Evolutionary conservation across 1,140 invertebrate species (phyloP).

Genomic region (Eueides isabella): DNA sequence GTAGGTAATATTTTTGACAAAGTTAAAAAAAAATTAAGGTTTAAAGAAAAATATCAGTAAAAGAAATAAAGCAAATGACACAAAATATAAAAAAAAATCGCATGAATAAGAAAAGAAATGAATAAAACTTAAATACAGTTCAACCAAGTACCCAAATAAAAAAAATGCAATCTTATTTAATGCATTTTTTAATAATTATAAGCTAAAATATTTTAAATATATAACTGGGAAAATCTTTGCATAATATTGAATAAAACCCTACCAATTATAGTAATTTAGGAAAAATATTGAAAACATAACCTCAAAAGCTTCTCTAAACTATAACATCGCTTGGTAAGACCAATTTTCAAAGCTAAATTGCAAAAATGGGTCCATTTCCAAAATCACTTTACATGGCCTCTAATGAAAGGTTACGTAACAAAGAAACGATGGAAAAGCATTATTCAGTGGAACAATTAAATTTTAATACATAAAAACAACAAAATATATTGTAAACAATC

Average conservation of each 20-base stretch:
- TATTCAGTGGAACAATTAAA: constrained; percentile 81
- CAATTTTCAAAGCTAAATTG: constrained; percentile 86
- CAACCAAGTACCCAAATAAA: constrained; percentile 3
- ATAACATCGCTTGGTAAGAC: constrained; percentile 54
- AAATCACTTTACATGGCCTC: constrained; percentile 80
- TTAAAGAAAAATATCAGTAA: not conserved
- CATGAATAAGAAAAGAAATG: not conserved
- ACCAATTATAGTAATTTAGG: constrained; percentile 5
- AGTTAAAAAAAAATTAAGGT: not conserved
- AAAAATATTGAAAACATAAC: constrained; percentile 57
- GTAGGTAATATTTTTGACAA: not conserved
- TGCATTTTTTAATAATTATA: not conserved
- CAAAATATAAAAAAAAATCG: not conserved
- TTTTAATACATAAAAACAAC: constrained; percentile 83
- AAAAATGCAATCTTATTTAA: not conserved
- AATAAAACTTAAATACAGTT: not conserved
- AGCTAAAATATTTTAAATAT: constrained; percentile 20
- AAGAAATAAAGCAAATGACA: too few relatives aligned
- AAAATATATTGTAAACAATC: constrained; percentile 85
- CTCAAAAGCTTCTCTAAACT: constrained; percentile 51
- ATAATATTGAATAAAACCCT: constrained; percentile 13
- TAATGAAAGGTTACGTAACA: constrained; percentile 72
- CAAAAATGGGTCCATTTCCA: constrained; percentile 88
- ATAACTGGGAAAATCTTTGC: constrained; percentile 4
- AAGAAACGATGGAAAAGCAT: constrained; percentile 75